A percentile compares a stretch with the other conserved stretches of the same genome.
phyloP scores from a whole-genome alignment of 1,140 invertebrate species.

The Lethocerus indicus region DNA sequence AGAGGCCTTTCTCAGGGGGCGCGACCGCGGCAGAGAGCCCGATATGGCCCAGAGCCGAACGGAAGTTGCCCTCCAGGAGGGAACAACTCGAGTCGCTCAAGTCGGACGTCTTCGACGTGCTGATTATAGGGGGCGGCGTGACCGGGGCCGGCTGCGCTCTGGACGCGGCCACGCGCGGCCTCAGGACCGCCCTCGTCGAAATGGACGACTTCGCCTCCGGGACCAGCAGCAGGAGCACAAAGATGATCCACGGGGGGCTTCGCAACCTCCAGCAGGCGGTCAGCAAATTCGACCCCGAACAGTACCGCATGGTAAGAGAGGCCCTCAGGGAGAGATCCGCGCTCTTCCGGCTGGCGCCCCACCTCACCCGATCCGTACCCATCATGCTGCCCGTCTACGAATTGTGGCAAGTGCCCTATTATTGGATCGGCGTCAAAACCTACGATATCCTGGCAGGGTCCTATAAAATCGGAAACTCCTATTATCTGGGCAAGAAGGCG shows the following conservation, averaged over 20 bases:
- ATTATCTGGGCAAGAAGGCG: constrained; percentile 81
- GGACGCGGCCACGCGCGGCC: constrained; percentile 75
- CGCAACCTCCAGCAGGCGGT: constrained; percentile 96
- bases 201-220: constrained; percentile 95
- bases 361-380: constrained; percentile 88
- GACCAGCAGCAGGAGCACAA: constrained; percentile 90
- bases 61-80: constrained; percentile 55
- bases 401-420: constrained; percentile 98
- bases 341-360: constrained; percentile 88
- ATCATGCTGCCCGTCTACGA: constrained; percentile 98
- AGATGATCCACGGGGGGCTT: constrained; percentile 98
- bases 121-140: constrained; percentile 91
- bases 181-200: constrained; percentile 93
- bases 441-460: constrained; percentile 95
- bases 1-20: too few species aligned
- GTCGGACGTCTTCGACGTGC: constrained; percentile 68
- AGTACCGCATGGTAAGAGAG: constrained; percentile 96
- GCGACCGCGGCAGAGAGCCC: neutral
- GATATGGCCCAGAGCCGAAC: constrained; percentile 36
- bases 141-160: constrained; percentile 87
- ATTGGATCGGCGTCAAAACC: constrained; percentile 95
- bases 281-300: constrained; percentile 79
- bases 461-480: constrained; percentile 88
- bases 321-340: constrained; percentile 88
- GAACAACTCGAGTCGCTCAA: constrained; percentile 65